These are phyloP conservation scores for Macquaria ambigua DNA, from an alignment of 2,113 vertebrate species.

Conservation along the genomic window DNA sequence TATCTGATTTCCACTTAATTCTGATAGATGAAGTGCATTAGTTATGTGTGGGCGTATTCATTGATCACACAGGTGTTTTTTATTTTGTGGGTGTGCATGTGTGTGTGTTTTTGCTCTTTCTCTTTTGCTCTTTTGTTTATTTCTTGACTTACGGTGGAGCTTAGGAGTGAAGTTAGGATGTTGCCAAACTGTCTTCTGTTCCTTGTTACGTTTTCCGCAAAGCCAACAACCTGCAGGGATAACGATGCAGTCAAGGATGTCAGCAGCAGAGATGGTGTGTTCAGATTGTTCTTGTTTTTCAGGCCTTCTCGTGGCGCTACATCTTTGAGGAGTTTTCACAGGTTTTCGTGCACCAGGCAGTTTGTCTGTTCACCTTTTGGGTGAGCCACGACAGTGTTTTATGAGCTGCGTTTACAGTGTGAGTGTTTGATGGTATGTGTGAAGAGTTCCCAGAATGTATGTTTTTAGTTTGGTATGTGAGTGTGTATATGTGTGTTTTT, in stretches of 20 bases:
- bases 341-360: constrained; percentile 12
- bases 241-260: constrained; percentile 1
- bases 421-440: constrained; percentile 71
- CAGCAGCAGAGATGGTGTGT: not conserved
- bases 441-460: constrained; percentile 75
- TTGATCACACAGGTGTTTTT: constrained; percentile 33
- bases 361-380: constrained; percentile 50
- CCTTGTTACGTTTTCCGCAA: constrained; percentile 22
- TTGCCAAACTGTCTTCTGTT: constrained; percentile 29
- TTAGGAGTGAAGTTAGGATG: not conserved
- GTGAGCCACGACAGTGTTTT: constrained; percentile 55
- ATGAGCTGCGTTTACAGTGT: constrained; percentile 71
- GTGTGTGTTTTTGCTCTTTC: not conserved
- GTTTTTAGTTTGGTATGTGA: constrained; percentile 73
- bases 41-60: not conserved
- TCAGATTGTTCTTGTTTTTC: constrained; percentile 9
- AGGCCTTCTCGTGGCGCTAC: not conserved
- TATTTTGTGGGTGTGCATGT: constrained; percentile 11
- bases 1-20: constrained; percentile 25
- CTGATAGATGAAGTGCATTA: constrained; percentile 22
- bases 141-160: not conserved
- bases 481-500: constrained; percentile 55
- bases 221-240: constrained; percentile 12
- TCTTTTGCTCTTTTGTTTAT: not conserved
- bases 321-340: constrained; percentile 7